Evolutionary conservation across 2,113 vertebrate genomes (phyloP).

Genomic region (Petrocephalus zakoni): DNA sequence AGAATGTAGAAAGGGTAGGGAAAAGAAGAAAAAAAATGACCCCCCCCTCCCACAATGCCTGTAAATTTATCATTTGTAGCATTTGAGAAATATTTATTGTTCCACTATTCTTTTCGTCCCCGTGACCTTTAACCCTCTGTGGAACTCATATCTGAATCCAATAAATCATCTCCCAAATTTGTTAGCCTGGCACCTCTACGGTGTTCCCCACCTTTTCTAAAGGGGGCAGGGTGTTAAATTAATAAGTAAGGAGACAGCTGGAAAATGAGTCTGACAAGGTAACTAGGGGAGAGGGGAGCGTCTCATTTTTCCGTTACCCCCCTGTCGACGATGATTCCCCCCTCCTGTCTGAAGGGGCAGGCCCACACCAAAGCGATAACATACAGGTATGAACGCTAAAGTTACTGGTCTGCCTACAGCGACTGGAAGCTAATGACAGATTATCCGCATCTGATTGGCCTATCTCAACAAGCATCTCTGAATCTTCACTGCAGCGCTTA

Average conservation of each 20-base stretch:
- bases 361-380: slow-evolving; percentile 45
- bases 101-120: slow-evolving; percentile 57
- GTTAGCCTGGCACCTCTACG: slow-evolving; percentile 52
- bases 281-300: slow-evolving; percentile 25
- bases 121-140: slow-evolving; percentile 53
- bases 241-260: slow-evolving; percentile 51
- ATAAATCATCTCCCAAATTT: slow-evolving; percentile 62
- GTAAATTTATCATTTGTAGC: slow-evolving; percentile 65
- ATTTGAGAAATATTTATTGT: slow-evolving; percentile 62
- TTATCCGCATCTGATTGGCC: slow-evolving; percentile 82
- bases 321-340: slow-evolving; percentile 1
- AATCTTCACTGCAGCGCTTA: slow-evolving; percentile 89
- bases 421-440: slow-evolving; percentile 77
- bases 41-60: slow-evolving; percentile 48
- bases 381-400: slow-evolving; percentile 61
- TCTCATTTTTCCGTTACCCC: slow-evolving; percentile 28
- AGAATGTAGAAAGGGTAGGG: slow-evolving; percentile 66
- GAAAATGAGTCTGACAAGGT: slow-evolving; percentile 33
- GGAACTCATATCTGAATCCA: slow-evolving; percentile 54
- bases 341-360: slow-evolving; percentile 27
- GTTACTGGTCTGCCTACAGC: slow-evolving; percentile 66
- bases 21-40: slow-evolving; percentile 45
- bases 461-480: slow-evolving; percentile 88
- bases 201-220: slow-evolving; percentile 36
- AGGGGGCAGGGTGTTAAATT: slow-evolving; percentile 40